Percentiles rank a stretch among this genome's conserved stretches.
These are phyloP conservation scores for Watsonalla binaria DNA, from an alignment of 2,888 invertebrate species.

Conservation along the genomic window DNA sequence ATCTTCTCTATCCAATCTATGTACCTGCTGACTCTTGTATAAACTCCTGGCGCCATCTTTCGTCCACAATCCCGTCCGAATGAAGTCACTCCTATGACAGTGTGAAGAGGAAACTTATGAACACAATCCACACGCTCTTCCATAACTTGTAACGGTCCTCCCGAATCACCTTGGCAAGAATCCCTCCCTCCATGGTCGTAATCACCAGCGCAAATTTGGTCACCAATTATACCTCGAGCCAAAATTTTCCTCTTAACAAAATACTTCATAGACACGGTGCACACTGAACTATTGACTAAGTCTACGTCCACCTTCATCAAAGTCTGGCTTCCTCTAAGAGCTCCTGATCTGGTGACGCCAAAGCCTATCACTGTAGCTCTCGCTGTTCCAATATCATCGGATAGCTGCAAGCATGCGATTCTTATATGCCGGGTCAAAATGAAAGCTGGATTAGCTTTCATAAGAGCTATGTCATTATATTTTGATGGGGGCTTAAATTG, in stretches of 20 bases:
- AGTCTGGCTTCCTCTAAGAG: slow-evolving; percentile 55
- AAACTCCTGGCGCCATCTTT: slow-evolving; percentile 72
- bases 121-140: slow-evolving; percentile 56
- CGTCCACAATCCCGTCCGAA: slow-evolving; percentile 76
- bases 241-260: slow-evolving; percentile 55
- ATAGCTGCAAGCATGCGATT: slow-evolving; percentile 79
- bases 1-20: slow-evolving; percentile 71
- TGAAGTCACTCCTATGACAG: slow-evolving; percentile 71
- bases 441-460: slow-evolving; percentile 72
- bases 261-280: slow-evolving; percentile 60
- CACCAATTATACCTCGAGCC: slow-evolving; percentile 46
- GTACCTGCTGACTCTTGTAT: slow-evolving; percentile 66
- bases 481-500: slow-evolving; percentile 75
- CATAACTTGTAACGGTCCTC: slow-evolving; percentile 67
- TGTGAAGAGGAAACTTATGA: slow-evolving; percentile 59
- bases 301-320: slow-evolving; percentile 72
- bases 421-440: slow-evolving; percentile 73
- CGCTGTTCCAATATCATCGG: slow-evolving; percentile 27
- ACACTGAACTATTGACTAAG: slow-evolving; percentile 40
- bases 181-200: slow-evolving; percentile 64
- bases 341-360: slow-evolving; percentile 75
- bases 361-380: slow-evolving; percentile 81
- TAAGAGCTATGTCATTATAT: slow-evolving; percentile 82
- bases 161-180: slow-evolving; percentile 73
- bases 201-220: slow-evolving; percentile 70